Conservation (phyloP, 1,140 invertebrate genomes). For the Oreohelix idahoensis region DNA sequence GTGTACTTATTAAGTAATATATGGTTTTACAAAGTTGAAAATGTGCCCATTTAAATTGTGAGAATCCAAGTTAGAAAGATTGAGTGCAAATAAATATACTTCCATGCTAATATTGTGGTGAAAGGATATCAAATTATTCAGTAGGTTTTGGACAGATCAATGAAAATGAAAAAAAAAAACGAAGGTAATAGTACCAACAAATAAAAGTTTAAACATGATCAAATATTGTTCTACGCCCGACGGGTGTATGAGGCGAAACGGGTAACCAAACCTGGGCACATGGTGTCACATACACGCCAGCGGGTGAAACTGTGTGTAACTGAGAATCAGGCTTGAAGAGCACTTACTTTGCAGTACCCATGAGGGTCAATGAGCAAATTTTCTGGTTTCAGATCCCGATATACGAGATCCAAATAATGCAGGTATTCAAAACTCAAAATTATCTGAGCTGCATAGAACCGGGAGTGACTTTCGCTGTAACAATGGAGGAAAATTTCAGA, state of each 20-base stretch:
- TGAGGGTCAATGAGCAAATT: slow-evolving; percentile 96
- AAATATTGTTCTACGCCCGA: slow-evolving; percentile 18
- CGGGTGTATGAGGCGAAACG: neutral
- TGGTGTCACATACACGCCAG: slow-evolving; percentile 12
- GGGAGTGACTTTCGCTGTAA: slow-evolving; percentile 92
- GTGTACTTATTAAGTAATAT: too few relatives aligned
- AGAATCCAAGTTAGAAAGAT: too few relatives aligned
- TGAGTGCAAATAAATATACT: neutral
- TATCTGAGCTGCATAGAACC: slow-evolving; percentile 99
- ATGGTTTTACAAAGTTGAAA: too few relatives aligned
- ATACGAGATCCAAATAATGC: slow-evolving; percentile 99
- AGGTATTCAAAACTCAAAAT: slow-evolving; percentile 99
- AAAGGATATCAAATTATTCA: slow-evolving; percentile 5
- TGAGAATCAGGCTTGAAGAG: neutral
- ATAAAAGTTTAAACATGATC: neutral
- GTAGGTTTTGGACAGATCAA: slow-evolving; percentile 31
- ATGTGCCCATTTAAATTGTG: too few relatives aligned
- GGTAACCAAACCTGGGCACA: slow-evolving; percentile 22
- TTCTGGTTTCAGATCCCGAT: slow-evolving; percentile 98
- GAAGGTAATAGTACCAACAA: neutral
- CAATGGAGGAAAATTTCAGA: slow-evolving; percentile 49
- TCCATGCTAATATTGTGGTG: neutral
- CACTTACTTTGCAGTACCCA: slow-evolving; percentile 72
- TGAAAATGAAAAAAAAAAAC: neutral
- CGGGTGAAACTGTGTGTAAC: slow-evolving; percentile 1